Base-by-base conservation (phyloP, 30 jellyfish, hydroid and myxozoan genomes). In the Aurelia coerulea region DNA sequence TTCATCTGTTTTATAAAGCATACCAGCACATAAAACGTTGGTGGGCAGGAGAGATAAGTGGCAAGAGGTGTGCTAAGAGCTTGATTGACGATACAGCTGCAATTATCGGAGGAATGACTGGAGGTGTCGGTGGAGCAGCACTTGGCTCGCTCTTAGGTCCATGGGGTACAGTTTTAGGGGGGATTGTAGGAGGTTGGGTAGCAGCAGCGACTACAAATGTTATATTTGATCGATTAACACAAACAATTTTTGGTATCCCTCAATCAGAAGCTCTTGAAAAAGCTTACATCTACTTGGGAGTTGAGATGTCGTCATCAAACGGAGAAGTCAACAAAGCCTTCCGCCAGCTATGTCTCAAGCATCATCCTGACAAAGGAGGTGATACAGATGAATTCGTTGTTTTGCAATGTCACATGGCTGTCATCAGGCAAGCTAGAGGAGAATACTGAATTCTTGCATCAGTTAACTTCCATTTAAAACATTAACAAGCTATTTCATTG, bases 41-140 rank as follows among this genome's bases (percentile, higher is more conserved):
- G 93, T 84, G 93, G 93, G 49, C 42, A 0, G 89, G 93, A 46
- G 93, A 84, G 79, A 72, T 84, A 6, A 46, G 51, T 15, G 93
- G 93, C n/a, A 33, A 39, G 18, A 11, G 89, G 35, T 84, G 93
- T 62, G 86, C 79, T 2, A 84, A 84, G 46, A 18, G 58, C 35
- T 35, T 84, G 11, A 17, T 84, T 8, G 93, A 84, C 50, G 79
- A 84, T 37, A 34, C 68, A 35, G 90, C 69, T 1, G 79, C 66
- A 9, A 37, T 71, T 51, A 50, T 49, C 13, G 93, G 83, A 18
- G 93, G 79, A 17, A 52, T 31, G 13, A 80, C 64, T 72, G 89
- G 93, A 1, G 93, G 67, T 12, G 90, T 17, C 19, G 68, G 33
- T 14, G 90, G 82, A 10, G 90, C 90, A 11, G 85, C 90, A 31